phyloP scores from a whole-genome alignment of 2,888 invertebrate genomes.

The Zhuqinia jingwanae region DNA sequence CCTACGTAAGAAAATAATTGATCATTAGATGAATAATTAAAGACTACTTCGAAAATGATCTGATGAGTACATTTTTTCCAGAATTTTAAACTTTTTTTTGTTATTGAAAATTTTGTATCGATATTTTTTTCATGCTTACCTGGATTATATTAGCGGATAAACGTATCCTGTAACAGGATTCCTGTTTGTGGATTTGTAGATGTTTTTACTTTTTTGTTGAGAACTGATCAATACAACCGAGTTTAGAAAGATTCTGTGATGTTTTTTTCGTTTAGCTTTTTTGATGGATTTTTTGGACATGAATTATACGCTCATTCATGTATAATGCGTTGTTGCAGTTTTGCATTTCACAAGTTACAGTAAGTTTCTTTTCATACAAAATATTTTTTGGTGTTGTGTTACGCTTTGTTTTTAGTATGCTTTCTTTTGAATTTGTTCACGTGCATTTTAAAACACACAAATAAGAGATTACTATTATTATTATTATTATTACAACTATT shows the following conservation, averaged over 20 bases:
- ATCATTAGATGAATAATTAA: neutral
- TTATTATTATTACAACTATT: too few species aligned
- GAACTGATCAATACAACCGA: slow-evolving; percentile 66
- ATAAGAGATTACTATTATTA: slow-evolving; percentile 13
- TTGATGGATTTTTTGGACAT: slow-evolving; percentile 11
- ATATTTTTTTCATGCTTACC: too few species aligned
- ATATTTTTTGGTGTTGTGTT: neutral
- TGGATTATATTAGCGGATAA: too few species aligned
- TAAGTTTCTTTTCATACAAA: neutral
- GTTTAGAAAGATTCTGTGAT: slow-evolving; percentile 72
- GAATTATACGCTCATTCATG: slow-evolving; percentile 17
- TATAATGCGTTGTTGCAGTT: neutral
- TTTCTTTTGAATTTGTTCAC: slow-evolving; percentile 9
- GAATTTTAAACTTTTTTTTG: too few species aligned
- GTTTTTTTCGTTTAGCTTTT: slow-evolving; percentile 50
- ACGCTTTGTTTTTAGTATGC: neutral
- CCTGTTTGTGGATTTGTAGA: too few species aligned
- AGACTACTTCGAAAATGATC: neutral
- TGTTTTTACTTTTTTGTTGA: slow-evolving; percentile 50
- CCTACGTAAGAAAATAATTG: neutral
- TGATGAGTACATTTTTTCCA: too few species aligned
- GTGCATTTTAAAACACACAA: slow-evolving; percentile 32
- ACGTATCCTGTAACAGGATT: too few species aligned
- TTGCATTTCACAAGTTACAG: neutral
- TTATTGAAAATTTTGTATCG: too few species aligned